phyloP scores from a whole-genome alignment of 2,888 invertebrate species.

The Heterodera filipjevi region DNA sequence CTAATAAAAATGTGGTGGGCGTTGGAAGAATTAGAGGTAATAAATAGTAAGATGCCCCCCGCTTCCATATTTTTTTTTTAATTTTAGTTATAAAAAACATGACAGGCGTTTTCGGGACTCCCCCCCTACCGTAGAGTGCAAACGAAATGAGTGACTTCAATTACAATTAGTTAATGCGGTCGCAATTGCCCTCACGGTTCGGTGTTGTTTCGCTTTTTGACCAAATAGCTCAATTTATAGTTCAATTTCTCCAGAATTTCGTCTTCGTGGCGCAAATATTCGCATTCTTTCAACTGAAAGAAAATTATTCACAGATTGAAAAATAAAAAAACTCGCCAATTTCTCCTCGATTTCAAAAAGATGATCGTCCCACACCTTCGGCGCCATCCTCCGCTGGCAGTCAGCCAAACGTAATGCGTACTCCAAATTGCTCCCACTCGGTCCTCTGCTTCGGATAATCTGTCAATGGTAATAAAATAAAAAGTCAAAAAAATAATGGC shows the following conservation, averaged over 20 bases:
- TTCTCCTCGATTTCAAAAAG: constrained; percentile 52
- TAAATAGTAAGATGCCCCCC: too few relatives aligned
- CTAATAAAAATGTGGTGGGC: too few relatives aligned
- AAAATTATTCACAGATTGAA: not conserved
- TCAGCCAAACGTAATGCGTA: constrained; percentile 75
- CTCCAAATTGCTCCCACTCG: constrained; percentile 87
- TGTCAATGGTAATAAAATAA: constrained; percentile 67
- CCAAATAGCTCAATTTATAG: constrained; percentile 41
- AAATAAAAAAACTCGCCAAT: not conserved
- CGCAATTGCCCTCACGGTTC: not conserved
- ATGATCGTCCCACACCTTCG: constrained; percentile 50
- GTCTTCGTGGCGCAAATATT: constrained; percentile 35
- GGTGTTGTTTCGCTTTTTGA: constrained; percentile 9
- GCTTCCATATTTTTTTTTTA: too few relatives aligned
- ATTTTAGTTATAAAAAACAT: too few relatives aligned
- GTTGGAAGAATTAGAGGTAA: too few relatives aligned
- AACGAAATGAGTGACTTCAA: too few relatives aligned
- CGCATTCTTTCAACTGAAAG: constrained; percentile 43
- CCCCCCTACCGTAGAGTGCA: too few relatives aligned
- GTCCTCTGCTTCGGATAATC: constrained; percentile 76
- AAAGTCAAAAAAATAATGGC: constrained; percentile 9
- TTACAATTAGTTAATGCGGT: too few relatives aligned
- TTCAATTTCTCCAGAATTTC: constrained; percentile 44
- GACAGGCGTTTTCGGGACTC: too few relatives aligned
- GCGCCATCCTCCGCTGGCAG: constrained; percentile 49